Percentiles rank a stretch among this genome's conserved stretches.
Evolutionary conservation across 2,797 vertebrate species (phyloP).

Genomic region (Meda fulgida): DNA sequence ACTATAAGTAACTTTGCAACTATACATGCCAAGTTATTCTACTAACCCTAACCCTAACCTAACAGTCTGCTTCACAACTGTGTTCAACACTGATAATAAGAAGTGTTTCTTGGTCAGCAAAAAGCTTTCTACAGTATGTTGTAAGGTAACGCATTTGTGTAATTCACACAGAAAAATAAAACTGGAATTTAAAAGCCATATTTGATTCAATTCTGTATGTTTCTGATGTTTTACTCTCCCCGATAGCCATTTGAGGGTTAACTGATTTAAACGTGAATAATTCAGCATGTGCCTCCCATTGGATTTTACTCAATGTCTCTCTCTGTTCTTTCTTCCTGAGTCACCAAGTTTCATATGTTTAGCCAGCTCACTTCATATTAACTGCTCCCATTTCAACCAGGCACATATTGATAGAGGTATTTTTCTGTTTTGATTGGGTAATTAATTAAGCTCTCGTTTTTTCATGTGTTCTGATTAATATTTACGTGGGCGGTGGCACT

Average conservation of each 20-base stretch:
- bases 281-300: constrained; percentile 62
- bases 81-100: no score
- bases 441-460: constrained; percentile 69
- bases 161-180: neutral
- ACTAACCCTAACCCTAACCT: no score
- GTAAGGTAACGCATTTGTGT: neutral
- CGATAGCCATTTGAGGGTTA: constrained; percentile 72
- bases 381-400: constrained; percentile 65
- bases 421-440: constrained; percentile 58
- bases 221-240: constrained; percentile 49
- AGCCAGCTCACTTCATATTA: constrained; percentile 34
- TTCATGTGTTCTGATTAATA: constrained; percentile 66
- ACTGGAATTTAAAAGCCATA: neutral
- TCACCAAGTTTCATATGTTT: constrained; percentile 11
- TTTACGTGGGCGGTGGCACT: constrained; percentile 54
- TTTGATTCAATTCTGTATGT: neutral
- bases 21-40: no score
- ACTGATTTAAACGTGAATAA: constrained; percentile 81
- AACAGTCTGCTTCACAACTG: no score
- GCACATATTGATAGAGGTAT: constrained; percentile 70
- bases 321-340: neutral
- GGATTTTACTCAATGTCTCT: constrained; percentile 26
- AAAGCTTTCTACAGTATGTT: neutral
- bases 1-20: no score
- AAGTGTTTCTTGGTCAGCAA: no score